Conservation (phyloP, 2,797 vertebrate genomes). For the Platyrinchus mystaceus region DNA sequence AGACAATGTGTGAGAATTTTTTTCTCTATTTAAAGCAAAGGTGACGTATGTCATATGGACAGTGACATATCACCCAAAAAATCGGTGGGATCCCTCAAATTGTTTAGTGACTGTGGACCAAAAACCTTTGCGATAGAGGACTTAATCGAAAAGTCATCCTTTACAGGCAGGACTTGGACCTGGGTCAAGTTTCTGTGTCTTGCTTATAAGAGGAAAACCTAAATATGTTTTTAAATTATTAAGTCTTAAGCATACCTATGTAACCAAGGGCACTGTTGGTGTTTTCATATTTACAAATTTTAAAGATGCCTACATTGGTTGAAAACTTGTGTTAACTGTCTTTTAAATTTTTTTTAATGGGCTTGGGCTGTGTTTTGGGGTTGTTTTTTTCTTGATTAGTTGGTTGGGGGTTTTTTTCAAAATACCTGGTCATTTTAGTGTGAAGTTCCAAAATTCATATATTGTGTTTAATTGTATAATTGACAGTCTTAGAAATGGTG, state of each 20-base stretch:
- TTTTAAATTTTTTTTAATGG: background rate
- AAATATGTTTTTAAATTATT: background rate
- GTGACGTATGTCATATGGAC: rapidly evolving
- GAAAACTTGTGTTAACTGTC: background rate
- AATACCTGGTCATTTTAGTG: background rate
- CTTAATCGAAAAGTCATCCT: background rate
- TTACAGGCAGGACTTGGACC: background rate
- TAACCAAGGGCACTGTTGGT: background rate
- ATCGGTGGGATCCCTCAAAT: background rate
- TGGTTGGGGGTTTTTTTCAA: background rate
- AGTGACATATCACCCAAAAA: background rate
- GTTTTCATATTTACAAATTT: background rate
- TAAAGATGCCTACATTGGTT: background rate
- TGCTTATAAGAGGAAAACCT: background rate
- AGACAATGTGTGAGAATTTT: background rate
- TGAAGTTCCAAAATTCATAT: background rate
- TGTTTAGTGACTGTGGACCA: background rate
- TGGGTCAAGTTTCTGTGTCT: background rate
- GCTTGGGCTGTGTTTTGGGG: background rate
- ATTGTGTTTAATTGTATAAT: background rate
- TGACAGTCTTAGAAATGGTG: background rate
- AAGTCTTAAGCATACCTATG: background rate
- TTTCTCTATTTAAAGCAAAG: background rate
- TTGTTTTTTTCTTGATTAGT: rapidly evolving
- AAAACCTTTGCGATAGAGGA: background rate